Evolutionary conservation across 1,140 invertebrate genomes (phyloP).

Genomic region (Portunus trituberculatus): DNA sequence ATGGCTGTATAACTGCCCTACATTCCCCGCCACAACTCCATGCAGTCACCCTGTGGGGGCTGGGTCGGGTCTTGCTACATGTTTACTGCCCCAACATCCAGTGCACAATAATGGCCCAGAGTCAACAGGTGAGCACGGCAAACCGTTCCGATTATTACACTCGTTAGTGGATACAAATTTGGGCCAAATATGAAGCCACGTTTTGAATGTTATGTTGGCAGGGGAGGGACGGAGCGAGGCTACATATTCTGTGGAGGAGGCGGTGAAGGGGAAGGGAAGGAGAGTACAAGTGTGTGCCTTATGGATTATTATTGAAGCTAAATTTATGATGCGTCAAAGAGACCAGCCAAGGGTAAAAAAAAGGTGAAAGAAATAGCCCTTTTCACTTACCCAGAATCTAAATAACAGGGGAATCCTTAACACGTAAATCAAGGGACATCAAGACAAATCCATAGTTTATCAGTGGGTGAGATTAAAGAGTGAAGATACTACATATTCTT

Average conservation of each 20-base stretch:
- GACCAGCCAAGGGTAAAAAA: too few relatives aligned
- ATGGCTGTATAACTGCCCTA: background rate
- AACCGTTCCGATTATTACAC: conserved; percentile 44
- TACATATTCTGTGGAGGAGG: background rate
- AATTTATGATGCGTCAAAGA: too few relatives aligned
- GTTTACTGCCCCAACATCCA: conserved; percentile 46
- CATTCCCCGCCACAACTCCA: background rate
- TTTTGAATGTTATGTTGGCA: background rate
- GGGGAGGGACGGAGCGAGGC: background rate
- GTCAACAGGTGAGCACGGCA: conserved; percentile 35
- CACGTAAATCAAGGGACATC: too few relatives aligned
- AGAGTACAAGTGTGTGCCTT: background rate
- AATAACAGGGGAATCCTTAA: too few relatives aligned
- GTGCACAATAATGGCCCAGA: conserved; percentile 36
- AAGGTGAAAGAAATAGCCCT: too few relatives aligned
- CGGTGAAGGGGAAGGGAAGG: background rate
- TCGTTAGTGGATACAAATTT: conserved; percentile 44
- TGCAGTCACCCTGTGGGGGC: background rate
- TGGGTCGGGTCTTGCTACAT: background rate
- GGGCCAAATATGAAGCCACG: conserved; percentile 38
- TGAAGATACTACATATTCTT: too few relatives aligned
- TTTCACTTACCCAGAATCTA: too few relatives aligned
- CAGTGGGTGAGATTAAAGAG: too few relatives aligned
- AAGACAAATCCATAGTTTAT: too few relatives aligned
- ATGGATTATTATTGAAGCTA: too few relatives aligned